Evolutionary conservation across 2,888 invertebrate species (phyloP), one percentile per base, ranked within the genome.

Genomic region (Tribolium freemani): DNA sequence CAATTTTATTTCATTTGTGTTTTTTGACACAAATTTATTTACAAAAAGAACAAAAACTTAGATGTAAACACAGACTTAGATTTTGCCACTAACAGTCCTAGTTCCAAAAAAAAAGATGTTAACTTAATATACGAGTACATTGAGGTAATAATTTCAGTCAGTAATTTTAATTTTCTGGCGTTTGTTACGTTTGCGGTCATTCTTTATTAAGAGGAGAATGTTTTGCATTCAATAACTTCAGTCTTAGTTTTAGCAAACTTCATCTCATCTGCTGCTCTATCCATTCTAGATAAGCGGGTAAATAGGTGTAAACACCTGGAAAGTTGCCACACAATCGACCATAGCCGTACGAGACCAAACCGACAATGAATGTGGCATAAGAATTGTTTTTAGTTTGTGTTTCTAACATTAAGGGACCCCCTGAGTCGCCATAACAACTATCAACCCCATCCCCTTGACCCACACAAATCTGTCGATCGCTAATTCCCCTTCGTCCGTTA

Each of bases 371-470:
- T 90, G 91, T 91, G 0, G 88, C 86, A 61, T 45, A 58, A 0
- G 87, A 84, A 26, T 86, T 87, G 54, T 79, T 86, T 76, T 86
- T 85, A 50, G 84, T 84, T 76, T 84, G 87, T 16, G 78, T 75
- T 20, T 79, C 76, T 0, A 78, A 54, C 93, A 94, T 94, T 3
- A 94, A 85, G 0, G 94, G 94, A 2, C 94, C 94, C 0, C 94
- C 94, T 0, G 93, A 93, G 78, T 94, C 94, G 0, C 94, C 94
- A 10, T 87, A 88, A 79, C 94, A 94, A 0, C 93, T 91, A 80
- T 94, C 94, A 77, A 91, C 88, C 2, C 90, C 89, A 69, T 87
- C 89, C 44, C 88, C 88, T 0, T 93, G 93, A 1, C 94, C 94
- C 6, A 93, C 93, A 80, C 94, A 94, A 0, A 94, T 80, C 79